Evolutionary conservation across 2,797 vertebrate species (phyloP).

Genomic region (Sphenodon punctatus): DNA sequence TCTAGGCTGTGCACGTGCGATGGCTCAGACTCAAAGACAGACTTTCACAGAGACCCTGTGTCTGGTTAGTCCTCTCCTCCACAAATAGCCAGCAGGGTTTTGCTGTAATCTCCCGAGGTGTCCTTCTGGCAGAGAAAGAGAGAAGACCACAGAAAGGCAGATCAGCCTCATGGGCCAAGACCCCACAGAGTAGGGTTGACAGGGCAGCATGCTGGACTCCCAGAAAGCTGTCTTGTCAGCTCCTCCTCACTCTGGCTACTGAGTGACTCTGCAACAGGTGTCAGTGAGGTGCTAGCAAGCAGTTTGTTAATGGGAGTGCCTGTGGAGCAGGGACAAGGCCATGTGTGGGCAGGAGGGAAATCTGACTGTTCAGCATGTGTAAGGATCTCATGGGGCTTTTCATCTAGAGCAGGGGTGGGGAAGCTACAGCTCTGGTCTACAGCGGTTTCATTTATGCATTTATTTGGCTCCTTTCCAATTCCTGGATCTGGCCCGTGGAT

Average conservation of each 20-base stretch:
- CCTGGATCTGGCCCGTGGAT: too few relatives aligned
- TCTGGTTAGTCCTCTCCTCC: slow-evolving; percentile 84
- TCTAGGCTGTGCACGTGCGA: slow-evolving; percentile 40
- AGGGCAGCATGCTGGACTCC: background rate
- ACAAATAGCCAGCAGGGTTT: slow-evolving; percentile 89
- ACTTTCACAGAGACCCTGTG: background rate
- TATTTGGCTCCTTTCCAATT: too few relatives aligned
- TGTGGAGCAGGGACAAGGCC: too few relatives aligned
- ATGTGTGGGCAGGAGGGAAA: too few relatives aligned
- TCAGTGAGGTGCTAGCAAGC: too few relatives aligned
- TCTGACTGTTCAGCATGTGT: too few relatives aligned
- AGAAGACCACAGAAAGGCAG: background rate
- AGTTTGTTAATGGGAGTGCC: too few relatives aligned
- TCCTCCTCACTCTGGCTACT: background rate
- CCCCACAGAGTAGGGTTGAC: background rate
- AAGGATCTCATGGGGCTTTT: too few relatives aligned
- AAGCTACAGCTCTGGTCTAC: too few relatives aligned
- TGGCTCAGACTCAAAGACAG: slow-evolving; percentile 42
- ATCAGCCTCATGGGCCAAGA: background rate
- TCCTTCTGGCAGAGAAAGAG: slow-evolving; percentile 83
- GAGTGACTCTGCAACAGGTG: background rate
- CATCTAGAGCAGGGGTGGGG: too few relatives aligned
- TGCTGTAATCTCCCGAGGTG: slow-evolving; percentile 94
- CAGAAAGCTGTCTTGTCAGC: background rate
- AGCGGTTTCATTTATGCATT: too few relatives aligned